Conservation (phyloP, 2,797 vertebrate genomes). For the Gila robusta region DNA sequence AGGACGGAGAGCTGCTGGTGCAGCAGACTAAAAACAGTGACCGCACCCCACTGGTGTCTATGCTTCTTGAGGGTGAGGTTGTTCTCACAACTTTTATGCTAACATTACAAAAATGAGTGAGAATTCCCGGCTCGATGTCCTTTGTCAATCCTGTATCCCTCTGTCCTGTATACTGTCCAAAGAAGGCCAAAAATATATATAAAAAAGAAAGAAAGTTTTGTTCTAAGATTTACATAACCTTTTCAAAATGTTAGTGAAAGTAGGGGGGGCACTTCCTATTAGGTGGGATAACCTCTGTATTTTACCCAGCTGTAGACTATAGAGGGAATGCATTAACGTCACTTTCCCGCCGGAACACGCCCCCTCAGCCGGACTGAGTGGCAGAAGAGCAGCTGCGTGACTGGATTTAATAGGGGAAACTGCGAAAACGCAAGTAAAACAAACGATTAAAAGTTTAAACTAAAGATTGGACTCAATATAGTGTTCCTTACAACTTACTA, state of each 20-base stretch:
- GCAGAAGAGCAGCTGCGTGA: no score
- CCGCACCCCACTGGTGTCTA: conserved; percentile 92
- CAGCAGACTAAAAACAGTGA: conserved; percentile 98
- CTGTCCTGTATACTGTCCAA: not conserved
- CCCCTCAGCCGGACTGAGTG: no score
- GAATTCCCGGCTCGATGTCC: not conserved
- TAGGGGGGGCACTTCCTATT: not conserved
- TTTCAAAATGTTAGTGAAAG: not conserved
- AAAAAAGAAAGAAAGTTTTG: not conserved
- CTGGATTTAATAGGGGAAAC: no score
- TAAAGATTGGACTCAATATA: no score
- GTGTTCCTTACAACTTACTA: no score
- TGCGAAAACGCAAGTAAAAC: no score
- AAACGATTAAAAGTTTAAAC: no score
- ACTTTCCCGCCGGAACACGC: no score
- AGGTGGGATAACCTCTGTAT: not conserved
- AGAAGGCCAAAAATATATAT: not conserved
- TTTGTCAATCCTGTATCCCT: not conserved
- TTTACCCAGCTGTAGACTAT: not conserved
- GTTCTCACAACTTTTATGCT: not conserved
- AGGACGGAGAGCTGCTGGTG: conserved; percentile 94
- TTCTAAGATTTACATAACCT: not conserved
- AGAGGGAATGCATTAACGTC: no score
- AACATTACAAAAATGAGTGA: not conserved
- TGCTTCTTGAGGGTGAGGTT: conserved; percentile 89